A percentile compares a stretch with the other conserved stretches of the same genome.
Evolutionary conservation across 2,888 invertebrate species (phyloP).

Genomic region (Loripinus fragilis): DNA sequence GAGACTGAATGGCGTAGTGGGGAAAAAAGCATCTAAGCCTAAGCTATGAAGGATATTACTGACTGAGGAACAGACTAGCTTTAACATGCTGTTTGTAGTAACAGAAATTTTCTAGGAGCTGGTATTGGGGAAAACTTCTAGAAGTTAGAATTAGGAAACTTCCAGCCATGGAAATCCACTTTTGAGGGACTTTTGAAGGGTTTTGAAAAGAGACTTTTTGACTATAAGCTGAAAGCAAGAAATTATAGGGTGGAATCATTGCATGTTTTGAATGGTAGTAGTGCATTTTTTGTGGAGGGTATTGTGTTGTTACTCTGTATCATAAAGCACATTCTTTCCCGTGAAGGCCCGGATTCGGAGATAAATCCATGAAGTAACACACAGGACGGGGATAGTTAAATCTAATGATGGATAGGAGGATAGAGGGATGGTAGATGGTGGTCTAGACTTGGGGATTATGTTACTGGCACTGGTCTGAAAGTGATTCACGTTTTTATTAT

Average conservation of each 20-base stretch:
- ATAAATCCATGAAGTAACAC: neutral
- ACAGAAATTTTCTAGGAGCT: too few relatives aligned
- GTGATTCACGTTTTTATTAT: slow-evolving; percentile 18
- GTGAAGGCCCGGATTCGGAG: neutral
- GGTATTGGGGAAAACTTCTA: too few relatives aligned
- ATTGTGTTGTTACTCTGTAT: slow-evolving; percentile 15
- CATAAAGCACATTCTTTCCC: slow-evolving; percentile 47
- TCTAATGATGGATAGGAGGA: neutral
- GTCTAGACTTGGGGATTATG: neutral
- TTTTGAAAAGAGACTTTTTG: neutral
- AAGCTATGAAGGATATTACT: too few relatives aligned
- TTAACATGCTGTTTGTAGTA: too few relatives aligned
- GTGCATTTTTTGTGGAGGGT: neutral
- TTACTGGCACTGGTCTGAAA: slow-evolving; percentile 10
- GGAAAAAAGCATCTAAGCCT: too few relatives aligned
- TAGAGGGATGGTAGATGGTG: neutral
- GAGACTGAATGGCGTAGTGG: too few relatives aligned
- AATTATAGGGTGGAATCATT: neutral
- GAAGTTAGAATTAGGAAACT: too few relatives aligned
- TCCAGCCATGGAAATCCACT: too few relatives aligned
- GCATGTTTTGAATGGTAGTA: slow-evolving; percentile 5
- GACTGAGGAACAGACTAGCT: too few relatives aligned
- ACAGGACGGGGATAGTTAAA: neutral
- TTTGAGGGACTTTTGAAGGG: neutral
- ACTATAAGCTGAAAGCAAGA: neutral